Evolutionary conservation across 2,888 invertebrate genomes (phyloP).

Genomic region (Latrodectus hesperus): DNA sequence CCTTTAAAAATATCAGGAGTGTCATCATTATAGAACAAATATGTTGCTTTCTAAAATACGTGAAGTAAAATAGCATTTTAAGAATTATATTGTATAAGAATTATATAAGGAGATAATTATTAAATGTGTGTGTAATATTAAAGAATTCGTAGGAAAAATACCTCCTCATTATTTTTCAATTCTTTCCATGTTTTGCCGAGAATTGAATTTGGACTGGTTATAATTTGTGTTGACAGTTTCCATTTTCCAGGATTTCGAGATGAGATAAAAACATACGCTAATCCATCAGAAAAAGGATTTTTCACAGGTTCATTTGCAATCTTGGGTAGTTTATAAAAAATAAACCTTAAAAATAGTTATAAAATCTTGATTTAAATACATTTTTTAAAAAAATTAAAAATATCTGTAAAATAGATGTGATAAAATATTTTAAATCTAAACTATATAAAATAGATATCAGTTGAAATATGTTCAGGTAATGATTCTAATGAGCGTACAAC

Average conservation of each 20-base stretch:
- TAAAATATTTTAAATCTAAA: too few species aligned
- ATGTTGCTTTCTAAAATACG: slow-evolving; percentile 4
- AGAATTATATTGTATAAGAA: too few species aligned
- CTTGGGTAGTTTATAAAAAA: slow-evolving; percentile 68
- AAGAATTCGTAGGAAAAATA: background rate
- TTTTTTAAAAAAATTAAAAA: too few species aligned
- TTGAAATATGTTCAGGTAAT: too few species aligned
- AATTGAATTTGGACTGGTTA: slow-evolving; percentile 14
- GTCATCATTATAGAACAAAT: slow-evolving; percentile 50
- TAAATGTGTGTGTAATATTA: background rate
- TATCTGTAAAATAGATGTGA: too few species aligned
- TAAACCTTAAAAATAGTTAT: slow-evolving; percentile 77
- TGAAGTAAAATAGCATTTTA: too few species aligned
- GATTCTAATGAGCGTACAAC: too few species aligned
- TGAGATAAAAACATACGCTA: slow-evolving; percentile 82
- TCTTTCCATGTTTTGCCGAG: slow-evolving; percentile 32
- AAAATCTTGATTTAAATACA: background rate
- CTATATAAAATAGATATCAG: too few species aligned
- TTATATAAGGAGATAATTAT: background rate
- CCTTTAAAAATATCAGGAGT: background rate
- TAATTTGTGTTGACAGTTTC: slow-evolving; percentile 79
- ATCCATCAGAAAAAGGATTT: slow-evolving; percentile 78
- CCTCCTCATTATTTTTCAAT: background rate
- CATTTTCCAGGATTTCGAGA: slow-evolving; percentile 78
- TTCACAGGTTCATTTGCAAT: slow-evolving; percentile 7